Evolutionary conservation across 1,140 invertebrate genomes (phyloP).

Genomic region (Aphidius gifuensis): DNA sequence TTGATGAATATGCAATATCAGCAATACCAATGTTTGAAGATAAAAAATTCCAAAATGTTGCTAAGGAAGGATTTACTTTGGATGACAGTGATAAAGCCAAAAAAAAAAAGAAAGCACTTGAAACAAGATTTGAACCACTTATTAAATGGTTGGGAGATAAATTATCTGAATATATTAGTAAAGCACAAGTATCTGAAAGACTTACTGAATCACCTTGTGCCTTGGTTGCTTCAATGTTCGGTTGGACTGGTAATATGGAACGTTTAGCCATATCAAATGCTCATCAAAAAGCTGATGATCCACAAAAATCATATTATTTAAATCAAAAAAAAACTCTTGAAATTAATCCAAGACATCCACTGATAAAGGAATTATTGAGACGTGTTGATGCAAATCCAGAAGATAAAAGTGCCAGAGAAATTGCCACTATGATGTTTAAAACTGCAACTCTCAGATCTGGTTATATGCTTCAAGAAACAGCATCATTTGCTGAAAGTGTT

Average conservation of each 20-base stretch:
- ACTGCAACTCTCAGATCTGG: slow-evolving; percentile 91
- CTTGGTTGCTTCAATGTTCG: slow-evolving; percentile 93
- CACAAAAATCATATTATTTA: slow-evolving; percentile 86
- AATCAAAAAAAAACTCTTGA: slow-evolving; percentile 97
- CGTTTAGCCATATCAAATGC: slow-evolving; percentile 93
- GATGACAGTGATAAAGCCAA: slow-evolving; percentile 82
- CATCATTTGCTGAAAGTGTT: slow-evolving; percentile 83
- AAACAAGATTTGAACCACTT: slow-evolving; percentile 84
- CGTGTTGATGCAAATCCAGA: slow-evolving; percentile 76
- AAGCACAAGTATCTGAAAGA: slow-evolving; percentile 85
- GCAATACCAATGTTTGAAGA: slow-evolving; percentile 98
- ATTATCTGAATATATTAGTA: slow-evolving; percentile 80
- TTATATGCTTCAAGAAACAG: slow-evolving; percentile 82
- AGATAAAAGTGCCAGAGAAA: slow-evolving; percentile 80
- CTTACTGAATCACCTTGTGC: slow-evolving; percentile 92
- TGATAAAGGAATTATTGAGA: slow-evolving; percentile 86
- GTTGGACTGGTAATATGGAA: slow-evolving; percentile 99
- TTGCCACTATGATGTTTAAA: slow-evolving; percentile 90
- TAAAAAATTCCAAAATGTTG: slow-evolving; percentile 99
- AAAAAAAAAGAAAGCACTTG: slow-evolving; percentile 76
- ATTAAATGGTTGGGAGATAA: slow-evolving; percentile 88
- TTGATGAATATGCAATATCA: slow-evolving; percentile 97
- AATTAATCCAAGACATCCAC: slow-evolving; percentile 95
- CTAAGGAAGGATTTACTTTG: slow-evolving; percentile 94
- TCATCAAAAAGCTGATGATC: slow-evolving; percentile 93